Conservation (phyloP, 2,888 invertebrate species). For the Tuberolachnus salignus region DNA sequence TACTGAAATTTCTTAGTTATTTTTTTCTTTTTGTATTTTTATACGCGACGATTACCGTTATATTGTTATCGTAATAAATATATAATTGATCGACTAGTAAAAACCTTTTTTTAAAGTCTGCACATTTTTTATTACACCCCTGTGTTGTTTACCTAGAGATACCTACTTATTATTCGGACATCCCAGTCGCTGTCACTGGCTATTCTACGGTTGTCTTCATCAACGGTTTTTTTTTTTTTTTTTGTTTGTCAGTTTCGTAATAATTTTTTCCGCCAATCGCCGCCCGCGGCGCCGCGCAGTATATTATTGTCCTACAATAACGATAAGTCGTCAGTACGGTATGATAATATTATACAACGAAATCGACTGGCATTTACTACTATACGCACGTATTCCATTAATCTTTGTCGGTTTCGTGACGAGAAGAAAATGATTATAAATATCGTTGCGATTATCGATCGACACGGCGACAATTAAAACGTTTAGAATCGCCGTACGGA, state of each 20-base stretch:
- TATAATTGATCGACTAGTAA: too few species aligned
- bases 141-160: too few species aligned
- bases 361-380: too few species aligned
- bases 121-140: too few species aligned
- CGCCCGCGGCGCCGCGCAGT: neutral
- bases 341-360: neutral
- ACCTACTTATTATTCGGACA: neutral
- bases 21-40: too few species aligned
- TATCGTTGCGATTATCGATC: neutral
- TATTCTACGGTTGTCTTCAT: constrained; percentile 25
- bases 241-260: neutral
- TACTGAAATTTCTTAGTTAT: too few species aligned
- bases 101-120: too few species aligned
- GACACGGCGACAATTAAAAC: neutral
- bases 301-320: neutral
- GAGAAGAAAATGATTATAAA: neutral
- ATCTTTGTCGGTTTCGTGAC: constrained; percentile 11
- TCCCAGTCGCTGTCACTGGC: constrained; percentile 10
- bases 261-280: neutral
- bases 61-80: too few species aligned
- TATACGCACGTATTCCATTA: neutral
- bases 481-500: too few species aligned
- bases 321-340: neutral
- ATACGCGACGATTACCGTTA: too few species aligned
- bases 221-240: neutral